These are phyloP conservation scores for Hypanus sabinus DNA, from an alignment of 2,113 vertebrate genomes.

Conservation along the genomic window DNA sequence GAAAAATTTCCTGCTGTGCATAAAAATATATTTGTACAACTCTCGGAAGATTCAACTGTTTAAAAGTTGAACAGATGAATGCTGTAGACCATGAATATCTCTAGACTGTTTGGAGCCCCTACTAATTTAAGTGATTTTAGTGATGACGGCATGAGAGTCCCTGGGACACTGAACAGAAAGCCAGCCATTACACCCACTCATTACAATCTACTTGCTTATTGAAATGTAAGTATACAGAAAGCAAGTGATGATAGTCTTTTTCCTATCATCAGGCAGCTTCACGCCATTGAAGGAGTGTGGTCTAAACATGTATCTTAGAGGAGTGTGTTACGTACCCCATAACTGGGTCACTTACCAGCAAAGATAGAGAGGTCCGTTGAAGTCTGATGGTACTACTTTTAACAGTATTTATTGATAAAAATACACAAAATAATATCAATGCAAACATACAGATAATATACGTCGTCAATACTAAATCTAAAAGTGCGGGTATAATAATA, in stretches of 20 bases:
- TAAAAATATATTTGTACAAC: neutral
- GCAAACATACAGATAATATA: too few species aligned
- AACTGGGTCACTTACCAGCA: too few species aligned
- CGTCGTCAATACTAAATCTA: too few species aligned
- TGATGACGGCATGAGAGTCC: neutral
- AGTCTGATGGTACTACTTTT: too few species aligned
- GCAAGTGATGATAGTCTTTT: neutral
- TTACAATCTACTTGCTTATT: neutral
- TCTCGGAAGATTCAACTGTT: neutral
- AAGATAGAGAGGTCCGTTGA: too few species aligned
- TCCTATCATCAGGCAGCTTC: neutral
- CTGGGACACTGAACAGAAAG: neutral
- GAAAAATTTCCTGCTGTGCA: neutral
- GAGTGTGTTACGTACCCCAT: too few species aligned
- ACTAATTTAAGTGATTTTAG: neutral
- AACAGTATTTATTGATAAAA: too few species aligned
- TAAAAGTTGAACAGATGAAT: neutral
- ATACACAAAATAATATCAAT: too few species aligned
- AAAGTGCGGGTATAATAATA: too few species aligned
- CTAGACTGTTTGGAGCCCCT: neutral
- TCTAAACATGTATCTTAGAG: neutral
- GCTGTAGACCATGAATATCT: neutral
- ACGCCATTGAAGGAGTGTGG: neutral
- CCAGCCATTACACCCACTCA: neutral
- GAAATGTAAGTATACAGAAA: neutral